Conservation (phyloP, 2,113 vertebrate genomes). For the Apteryx mantelli region DNA sequence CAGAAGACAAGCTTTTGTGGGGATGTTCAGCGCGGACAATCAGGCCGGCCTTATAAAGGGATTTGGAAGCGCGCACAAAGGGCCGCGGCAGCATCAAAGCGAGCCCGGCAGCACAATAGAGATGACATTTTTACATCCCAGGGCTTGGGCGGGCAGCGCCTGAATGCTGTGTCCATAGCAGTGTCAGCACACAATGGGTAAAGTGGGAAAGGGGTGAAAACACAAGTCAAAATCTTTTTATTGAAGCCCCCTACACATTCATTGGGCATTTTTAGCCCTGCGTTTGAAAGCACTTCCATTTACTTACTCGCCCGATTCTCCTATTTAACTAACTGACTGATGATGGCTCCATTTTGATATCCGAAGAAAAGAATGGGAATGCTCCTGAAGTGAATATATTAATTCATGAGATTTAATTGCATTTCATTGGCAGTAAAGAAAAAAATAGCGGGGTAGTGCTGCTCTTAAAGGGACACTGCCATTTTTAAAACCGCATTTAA, state of each 20-base stretch:
- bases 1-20: constrained; percentile 48
- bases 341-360: constrained; percentile 88
- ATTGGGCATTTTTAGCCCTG: constrained; percentile 77
- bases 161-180: constrained; percentile 72
- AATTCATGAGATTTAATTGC: constrained; percentile 45
- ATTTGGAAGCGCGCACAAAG: constrained; percentile 81
- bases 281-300: constrained; percentile 81
- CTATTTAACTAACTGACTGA: constrained; percentile 79
- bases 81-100: constrained; percentile 83
- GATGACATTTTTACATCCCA: constrained; percentile 87
- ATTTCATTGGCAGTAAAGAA: background rate
- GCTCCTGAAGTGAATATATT: constrained; percentile 69
- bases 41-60: constrained; percentile 83
- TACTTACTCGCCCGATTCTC: constrained; percentile 78
- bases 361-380: constrained; percentile 63
- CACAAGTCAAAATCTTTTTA: constrained; percentile 79
- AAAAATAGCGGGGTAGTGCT: background rate
- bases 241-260: constrained; percentile 67
- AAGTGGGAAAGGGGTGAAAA: constrained; percentile 80
- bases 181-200: constrained; percentile 76
- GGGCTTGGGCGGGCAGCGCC: constrained; percentile 74
- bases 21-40: constrained; percentile 66
- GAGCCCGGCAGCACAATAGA: constrained; percentile 78
- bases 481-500: background rate
- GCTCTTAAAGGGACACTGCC: constrained; percentile 9